Base-by-base conservation (phyloP, 2,888 invertebrate species). In the Phoenoteleia sp. region DNA sequence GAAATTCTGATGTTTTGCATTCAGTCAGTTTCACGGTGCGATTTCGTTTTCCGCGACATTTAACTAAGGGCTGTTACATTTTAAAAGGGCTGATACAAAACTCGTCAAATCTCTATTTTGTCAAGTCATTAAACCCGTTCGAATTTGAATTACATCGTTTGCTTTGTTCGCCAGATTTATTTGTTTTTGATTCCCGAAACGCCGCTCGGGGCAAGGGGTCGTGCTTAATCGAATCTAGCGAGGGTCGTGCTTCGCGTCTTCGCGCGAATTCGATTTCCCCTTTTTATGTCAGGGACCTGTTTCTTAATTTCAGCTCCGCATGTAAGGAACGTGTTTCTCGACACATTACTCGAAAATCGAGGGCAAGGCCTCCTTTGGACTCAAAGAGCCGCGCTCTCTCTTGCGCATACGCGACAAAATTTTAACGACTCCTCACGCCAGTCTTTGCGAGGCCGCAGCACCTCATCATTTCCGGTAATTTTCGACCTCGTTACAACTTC, bases 401-500 rank as follows among this genome's bases (percentile, higher is more conserved):
- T 66, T 39, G 25, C 64, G 56, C 66, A 75, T 49, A 47, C 33
- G 45, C 45, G 67, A 72, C 67, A 56, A 86, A 86, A 86, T 79
- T 69, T 81, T 81, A 77, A 81, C 81, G 62, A 81, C 83, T 82
- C 62, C 74, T 69, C 29, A 23, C n/a, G n/a, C n/a, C 33, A 17
- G 69, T 56, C 42, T 64, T 81, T 54, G 71, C 52, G 54, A 25
- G 67, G 60, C 77, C 62, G 58, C 39, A 36, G 19, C 75, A 58
- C 52, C 72, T 64, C 67, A 58, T 81, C 80, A 77, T 83, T 81
- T 83, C 77, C 77, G 64, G 69, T 62, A 74, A 76, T 74, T 74
- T 85, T 83, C 77, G 69, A 85, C 82, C 85, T 86, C 80, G 80
- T 86, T 86, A 82, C 80, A 80, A 81, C 69, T 81, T 81, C 42